Evolutionary conservation across 2,113 vertebrate species (phyloP), one percentile per base, ranked within the genome.

Genomic region (Hemicordylus capensis): DNA sequence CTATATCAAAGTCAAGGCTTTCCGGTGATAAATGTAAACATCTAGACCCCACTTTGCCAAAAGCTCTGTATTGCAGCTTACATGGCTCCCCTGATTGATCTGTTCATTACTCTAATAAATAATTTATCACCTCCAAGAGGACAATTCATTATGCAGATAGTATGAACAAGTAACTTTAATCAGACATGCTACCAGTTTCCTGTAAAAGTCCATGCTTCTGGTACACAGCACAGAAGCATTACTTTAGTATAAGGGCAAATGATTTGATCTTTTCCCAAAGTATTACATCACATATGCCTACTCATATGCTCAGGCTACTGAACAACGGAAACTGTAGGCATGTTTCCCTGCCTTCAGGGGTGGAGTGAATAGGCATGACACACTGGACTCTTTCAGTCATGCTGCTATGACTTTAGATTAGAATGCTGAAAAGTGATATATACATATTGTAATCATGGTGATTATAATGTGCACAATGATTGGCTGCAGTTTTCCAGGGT

Each of bases 41-140:
- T 54, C 83, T 84, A 94, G 91, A 93, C 87, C 83, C 42, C 84
- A 86, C 92, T 95, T 95, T 94, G 93, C 95, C 93, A 94, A 95
- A 94, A 95, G 93, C 88, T 93, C 72, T 86, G 87, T 91, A 91
- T 93, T 95, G 93, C 89, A 88, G 88, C 94, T n/a, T 95, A 89
- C 84, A 88, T 82, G 84, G 80, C 81, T 92, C 77, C 77, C 20
- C 69, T 94, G 95, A 97, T 94, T 93, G 95, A 97, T 97, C 92
- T 94, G 90, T 90, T 96, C 95, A 95, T 97, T 96, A 96, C 85
- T 94, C 92, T 94, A 93, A 95, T 95, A 93, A 93, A 95, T 96
- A 96, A 96, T 96, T 95, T 96, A 96, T 95, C 91, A 93, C 89
- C 87, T 88, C 73, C 70, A 94, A 86, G 88, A 91, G 90, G 81